A percentile compares a stretch with the other conserved stretches of the same genome.
phyloP scores from a whole-genome alignment of 2,797 vertebrate species.

The Pseudocheirus occidentalis region DNA sequence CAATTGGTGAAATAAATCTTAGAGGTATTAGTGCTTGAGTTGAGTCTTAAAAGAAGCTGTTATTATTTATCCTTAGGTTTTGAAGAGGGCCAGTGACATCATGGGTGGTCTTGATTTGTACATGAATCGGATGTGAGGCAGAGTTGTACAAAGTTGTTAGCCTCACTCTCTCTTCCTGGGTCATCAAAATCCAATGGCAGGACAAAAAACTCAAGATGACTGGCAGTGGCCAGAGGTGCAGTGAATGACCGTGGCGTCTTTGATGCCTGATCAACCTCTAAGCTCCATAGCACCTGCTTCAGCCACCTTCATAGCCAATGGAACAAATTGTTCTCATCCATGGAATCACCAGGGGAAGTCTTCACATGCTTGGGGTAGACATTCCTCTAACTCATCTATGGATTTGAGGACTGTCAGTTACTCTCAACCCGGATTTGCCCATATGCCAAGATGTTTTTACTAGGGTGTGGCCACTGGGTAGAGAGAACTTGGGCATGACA shows the following conservation, averaged over 20 bases:
- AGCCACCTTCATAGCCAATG: background rate
- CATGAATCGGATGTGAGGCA: background rate
- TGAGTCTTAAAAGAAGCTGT: background rate
- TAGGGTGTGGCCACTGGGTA: too few relatives aligned
- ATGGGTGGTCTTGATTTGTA: background rate
- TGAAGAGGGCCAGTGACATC: background rate
- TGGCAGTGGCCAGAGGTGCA: accelerated
- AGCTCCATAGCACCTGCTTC: background rate
- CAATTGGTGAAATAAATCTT: background rate
- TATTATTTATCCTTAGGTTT: background rate
- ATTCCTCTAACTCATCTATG: too few relatives aligned
- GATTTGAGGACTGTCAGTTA: too few relatives aligned
- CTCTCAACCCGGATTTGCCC: too few relatives aligned
- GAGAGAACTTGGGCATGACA: too few relatives aligned
- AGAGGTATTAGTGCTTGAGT: background rate
- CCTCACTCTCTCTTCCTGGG: background rate
- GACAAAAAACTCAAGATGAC: background rate
- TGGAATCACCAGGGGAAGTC: too few relatives aligned
- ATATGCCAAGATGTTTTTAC: too few relatives aligned
- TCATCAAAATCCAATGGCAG: background rate
- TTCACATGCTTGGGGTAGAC: too few relatives aligned
- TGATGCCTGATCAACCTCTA: background rate
- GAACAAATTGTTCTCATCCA: background rate
- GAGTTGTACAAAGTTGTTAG: background rate
- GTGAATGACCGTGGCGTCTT: background rate